Conservation (phyloP, 2,888 invertebrate species). For the Phania funesta region DNA sequence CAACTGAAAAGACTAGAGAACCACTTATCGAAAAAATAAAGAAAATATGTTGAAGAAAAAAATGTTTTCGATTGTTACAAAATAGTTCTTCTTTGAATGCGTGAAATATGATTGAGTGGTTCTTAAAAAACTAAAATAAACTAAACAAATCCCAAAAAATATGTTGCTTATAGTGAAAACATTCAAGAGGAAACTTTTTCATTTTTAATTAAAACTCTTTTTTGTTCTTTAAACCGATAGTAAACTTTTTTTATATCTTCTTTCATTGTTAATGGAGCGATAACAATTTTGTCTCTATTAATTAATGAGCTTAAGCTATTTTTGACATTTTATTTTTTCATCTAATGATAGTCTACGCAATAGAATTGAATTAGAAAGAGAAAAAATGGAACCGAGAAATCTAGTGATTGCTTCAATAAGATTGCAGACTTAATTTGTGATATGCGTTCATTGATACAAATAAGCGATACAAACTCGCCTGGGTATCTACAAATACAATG, state of each 20-base stretch:
- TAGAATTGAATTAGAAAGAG: not conserved
- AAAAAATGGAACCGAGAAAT: conserved; percentile 3
- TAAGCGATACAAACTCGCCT: not conserved
- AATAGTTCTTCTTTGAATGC: conserved; percentile 6
- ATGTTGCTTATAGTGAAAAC: not conserved
- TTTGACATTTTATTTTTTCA: conserved; percentile 44
- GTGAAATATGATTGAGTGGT: conserved; percentile 68
- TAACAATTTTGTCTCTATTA: conserved; percentile 44
- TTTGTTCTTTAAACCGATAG: conserved; percentile 20
- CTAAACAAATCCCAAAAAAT: not conserved
- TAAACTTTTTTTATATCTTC: not conserved
- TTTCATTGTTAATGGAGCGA: conserved; percentile 55
- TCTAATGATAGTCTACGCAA: conserved; percentile 42
- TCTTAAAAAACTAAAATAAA: conserved; percentile 13
- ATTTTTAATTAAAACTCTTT: conserved; percentile 40
- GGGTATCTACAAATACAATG: not conserved
- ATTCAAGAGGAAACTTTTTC: conserved; percentile 35
- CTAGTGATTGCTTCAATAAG: conserved; percentile 49
- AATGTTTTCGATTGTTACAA: conserved; percentile 35
- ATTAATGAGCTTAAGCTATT: conserved; percentile 56
- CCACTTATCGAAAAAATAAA: conserved; percentile 32
- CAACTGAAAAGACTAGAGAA: not conserved
- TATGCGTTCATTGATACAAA: conserved; percentile 19
- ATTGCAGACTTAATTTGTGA: conserved; percentile 47
- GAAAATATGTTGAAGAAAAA: not conserved